These are phyloP conservation scores for Periphyllus acericola DNA, from an alignment of 2,888 invertebrate genomes.

Conservation along the genomic window DNA sequence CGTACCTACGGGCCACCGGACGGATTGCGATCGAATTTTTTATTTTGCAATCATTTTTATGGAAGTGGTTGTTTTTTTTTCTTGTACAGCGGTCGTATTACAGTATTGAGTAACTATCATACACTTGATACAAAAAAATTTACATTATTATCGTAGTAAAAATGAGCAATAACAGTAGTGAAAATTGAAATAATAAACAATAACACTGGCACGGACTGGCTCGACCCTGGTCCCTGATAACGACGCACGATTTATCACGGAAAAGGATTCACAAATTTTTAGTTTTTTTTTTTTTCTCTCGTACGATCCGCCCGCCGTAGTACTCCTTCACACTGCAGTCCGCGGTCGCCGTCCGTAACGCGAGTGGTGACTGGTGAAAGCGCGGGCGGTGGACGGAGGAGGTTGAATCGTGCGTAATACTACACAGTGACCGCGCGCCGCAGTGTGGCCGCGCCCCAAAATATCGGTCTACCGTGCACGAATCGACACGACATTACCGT, in stretches of 20 bases:
- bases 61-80: no score
- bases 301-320: neutral
- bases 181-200: neutral
- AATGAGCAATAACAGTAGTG: neutral
- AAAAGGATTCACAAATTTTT: neutral
- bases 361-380: neutral
- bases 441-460: neutral
- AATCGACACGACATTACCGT: neutral
- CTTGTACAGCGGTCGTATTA: no score
- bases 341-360: no score
- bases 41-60: no score
- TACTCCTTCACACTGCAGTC: no score
- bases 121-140: no score
- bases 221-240: constrained; percentile 31
- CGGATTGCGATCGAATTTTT: no score
- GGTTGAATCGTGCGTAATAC: neutral
- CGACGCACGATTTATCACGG: constrained; percentile 7
- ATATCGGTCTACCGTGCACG: neutral
- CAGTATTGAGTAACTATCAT: no score
- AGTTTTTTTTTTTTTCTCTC: neutral
- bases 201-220: neutral
- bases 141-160: no score
- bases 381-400: neutral
- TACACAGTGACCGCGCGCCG: neutral
- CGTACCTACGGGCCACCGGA: no score